These are phyloP conservation scores for Chauna torquata DNA, from an alignment of 2,113 vertebrate genomes.

Conservation along the genomic window DNA sequence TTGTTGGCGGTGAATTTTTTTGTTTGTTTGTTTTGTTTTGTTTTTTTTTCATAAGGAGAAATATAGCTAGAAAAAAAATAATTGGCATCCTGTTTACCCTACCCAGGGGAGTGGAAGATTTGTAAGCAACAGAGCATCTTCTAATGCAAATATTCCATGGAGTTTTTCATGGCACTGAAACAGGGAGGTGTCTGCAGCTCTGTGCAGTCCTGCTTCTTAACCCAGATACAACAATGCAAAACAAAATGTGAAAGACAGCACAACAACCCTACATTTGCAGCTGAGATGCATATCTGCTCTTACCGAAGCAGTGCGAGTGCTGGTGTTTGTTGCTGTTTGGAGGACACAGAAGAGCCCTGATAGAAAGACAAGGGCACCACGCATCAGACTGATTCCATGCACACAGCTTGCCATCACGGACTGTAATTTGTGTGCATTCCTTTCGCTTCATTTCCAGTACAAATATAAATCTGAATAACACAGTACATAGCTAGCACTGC, in stretches of 20 bases:
- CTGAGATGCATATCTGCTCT: not conserved
- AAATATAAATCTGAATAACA: not conserved
- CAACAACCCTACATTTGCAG: not conserved
- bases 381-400: accelerated
- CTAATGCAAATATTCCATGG: not conserved
- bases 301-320: not conserved
- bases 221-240: not conserved
- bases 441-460: not conserved
- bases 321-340: not conserved
- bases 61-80: not conserved
- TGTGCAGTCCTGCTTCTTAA: not conserved
- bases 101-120: not conserved
- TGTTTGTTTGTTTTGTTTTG: too few relatives aligned
- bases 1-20: too few relatives aligned
- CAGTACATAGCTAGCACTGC: not conserved
- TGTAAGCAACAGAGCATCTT: not conserved
- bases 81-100: not conserved
- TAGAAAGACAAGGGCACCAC: not conserved
- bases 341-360: not conserved
- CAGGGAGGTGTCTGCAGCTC: not conserved
- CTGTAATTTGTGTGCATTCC: not conserved
- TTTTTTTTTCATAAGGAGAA: not conserved
- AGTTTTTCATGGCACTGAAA: not conserved
- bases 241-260: not conserved
- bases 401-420: not conserved